phyloP scores from a whole-genome alignment of 2,797 vertebrate species.

The Hoplostethus atlanticus region DNA sequence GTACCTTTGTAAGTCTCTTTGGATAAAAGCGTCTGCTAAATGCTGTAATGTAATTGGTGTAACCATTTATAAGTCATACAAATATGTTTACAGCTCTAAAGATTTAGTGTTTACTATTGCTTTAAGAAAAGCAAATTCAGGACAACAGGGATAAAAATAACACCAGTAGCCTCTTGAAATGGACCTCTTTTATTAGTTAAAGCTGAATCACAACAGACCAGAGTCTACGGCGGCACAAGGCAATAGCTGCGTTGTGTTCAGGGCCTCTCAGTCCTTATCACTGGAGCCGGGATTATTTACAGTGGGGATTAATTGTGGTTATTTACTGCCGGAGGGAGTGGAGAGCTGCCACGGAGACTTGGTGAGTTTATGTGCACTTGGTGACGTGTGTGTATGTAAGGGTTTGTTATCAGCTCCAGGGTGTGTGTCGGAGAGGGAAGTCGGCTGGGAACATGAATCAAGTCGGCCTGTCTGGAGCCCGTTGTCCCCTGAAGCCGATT shows the following conservation, averaged over 20 bases:
- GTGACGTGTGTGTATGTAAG: background rate
- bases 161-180: background rate
- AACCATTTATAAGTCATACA: too few relatives aligned
- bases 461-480: background rate
- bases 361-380: background rate
- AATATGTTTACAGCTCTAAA: too few relatives aligned
- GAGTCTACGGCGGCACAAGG: background rate
- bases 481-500: conserved; percentile 3
- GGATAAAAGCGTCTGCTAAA: too few relatives aligned
- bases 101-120: too few relatives aligned
- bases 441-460: background rate
- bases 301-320: conserved; percentile 23
- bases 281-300: conserved; percentile 31
- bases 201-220: background rate
- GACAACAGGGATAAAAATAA: background rate
- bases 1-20: too few relatives aligned
- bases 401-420: background rate
- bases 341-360: background rate
- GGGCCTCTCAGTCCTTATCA: conserved; percentile 18
- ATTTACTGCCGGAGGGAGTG: conserved; percentile 27
- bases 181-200: background rate
- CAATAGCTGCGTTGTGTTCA: background rate
- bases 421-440: conserved; percentile 5
- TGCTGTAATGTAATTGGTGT: too few relatives aligned
- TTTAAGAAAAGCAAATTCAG: background rate